Evolutionary conservation across 35 echinoderm and acorn worm genomes (phyloP).

Genomic region (Nesometra sesokonis): DNA sequence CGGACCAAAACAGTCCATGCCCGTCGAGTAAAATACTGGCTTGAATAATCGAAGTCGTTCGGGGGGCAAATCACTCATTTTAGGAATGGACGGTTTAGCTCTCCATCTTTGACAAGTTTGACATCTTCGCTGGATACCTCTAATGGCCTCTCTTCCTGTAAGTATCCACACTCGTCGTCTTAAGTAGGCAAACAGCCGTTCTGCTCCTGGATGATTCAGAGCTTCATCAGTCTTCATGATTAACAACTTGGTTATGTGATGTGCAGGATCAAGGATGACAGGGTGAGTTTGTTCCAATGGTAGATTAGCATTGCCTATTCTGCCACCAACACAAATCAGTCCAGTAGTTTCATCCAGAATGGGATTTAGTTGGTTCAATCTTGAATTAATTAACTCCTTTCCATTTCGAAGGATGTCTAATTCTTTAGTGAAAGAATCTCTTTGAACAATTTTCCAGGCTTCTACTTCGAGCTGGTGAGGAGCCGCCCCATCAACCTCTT

Average conservation of each 20-base stretch:
- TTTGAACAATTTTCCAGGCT: not conserved
- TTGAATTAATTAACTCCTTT: not conserved
- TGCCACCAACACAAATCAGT: not conserved
- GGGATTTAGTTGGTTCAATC: not conserved
- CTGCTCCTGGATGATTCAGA: no score
- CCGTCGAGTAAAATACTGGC: slow-evolving; percentile 29
- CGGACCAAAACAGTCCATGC: not conserved
- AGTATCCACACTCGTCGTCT: slow-evolving; percentile 24
- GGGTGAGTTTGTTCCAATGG: not conserved
- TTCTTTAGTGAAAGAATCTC: not conserved
- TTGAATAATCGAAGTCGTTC: slow-evolving; percentile 14
- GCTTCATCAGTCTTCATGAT: not conserved
- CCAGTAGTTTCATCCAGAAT: not conserved
- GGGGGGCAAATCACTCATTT: slow-evolving; percentile 40
- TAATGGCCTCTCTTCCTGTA: not conserved
- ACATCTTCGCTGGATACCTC: slow-evolving; percentile 3
- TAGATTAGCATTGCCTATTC: not conserved
- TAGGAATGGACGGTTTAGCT: slow-evolving; percentile 7
- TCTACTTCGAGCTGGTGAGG: not conserved
- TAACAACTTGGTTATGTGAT: not conserved
- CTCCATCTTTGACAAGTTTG: slow-evolving; percentile 10
- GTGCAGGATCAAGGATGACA: not conserved
- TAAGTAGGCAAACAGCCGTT: not conserved
- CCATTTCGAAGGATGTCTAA: not conserved
- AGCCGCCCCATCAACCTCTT: not conserved